Conservation (phyloP, 1,140 invertebrate species). For the Scaptodrosophila lebanonensis region DNA sequence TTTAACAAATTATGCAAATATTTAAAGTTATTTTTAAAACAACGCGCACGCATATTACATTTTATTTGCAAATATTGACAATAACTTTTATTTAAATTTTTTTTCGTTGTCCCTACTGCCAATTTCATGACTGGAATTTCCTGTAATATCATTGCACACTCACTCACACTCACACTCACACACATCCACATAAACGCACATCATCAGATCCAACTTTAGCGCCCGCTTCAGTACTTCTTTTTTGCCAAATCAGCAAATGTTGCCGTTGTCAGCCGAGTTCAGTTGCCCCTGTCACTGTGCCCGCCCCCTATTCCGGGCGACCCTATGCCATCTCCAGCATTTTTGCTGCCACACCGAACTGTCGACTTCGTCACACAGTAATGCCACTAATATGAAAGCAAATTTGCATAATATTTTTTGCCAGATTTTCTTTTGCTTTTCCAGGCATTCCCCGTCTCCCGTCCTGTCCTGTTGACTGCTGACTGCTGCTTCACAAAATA, state of each 20-base stretch:
- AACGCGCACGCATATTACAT: slow-evolving; percentile 23
- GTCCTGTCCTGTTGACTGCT: no score
- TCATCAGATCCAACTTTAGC: neutral
- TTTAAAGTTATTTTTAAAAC: slow-evolving; percentile 63
- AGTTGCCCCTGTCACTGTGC: slow-evolving; percentile 27
- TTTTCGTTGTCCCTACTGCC: slow-evolving; percentile 46
- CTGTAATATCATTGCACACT: slow-evolving; percentile 38
- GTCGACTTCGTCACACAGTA: slow-evolving; percentile 44
- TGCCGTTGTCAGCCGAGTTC: slow-evolving; percentile 62
- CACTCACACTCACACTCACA: neutral
- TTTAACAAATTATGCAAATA: slow-evolving; percentile 67
- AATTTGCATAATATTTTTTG: slow-evolving; percentile 74
- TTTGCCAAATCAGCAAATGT: slow-evolving; percentile 71
- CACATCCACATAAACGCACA: no score
- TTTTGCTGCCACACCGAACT: slow-evolving; percentile 17
- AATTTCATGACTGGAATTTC: slow-evolving; percentile 62
- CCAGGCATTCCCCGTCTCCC: no score
- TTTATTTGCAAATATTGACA: slow-evolving; percentile 60
- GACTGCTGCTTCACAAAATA: slow-evolving; percentile 1
- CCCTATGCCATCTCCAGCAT: no score
- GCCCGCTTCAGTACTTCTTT: slow-evolving; percentile 40
- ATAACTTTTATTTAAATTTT: slow-evolving; percentile 71
- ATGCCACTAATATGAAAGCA: slow-evolving; percentile 71
- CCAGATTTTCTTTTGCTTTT: slow-evolving; percentile 44
- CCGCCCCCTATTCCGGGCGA: slow-evolving; percentile 34